Percentiles rank a stretch among this genome's conserved stretches.
These are phyloP conservation scores for Drosophila mojavensis DNA, from an alignment of 1,140 invertebrate genomes.

Conservation along the genomic window DNA sequence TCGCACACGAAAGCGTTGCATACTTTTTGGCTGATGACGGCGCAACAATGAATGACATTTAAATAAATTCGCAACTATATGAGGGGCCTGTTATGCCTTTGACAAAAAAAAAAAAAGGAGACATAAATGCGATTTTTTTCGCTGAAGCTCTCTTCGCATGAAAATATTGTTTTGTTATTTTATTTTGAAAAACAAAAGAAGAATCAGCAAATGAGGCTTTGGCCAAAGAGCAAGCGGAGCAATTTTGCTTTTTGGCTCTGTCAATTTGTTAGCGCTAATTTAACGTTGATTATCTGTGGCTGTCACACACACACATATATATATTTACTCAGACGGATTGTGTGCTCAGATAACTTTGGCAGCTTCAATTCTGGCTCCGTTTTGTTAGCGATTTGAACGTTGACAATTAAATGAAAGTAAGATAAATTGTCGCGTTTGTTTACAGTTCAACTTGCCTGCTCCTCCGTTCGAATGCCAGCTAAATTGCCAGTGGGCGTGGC, in stretches of 20 bases:
- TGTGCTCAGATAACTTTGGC: constrained; percentile 44
- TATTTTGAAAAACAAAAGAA: constrained; percentile 23
- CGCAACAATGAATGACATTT: constrained; percentile 28
- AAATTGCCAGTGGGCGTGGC: constrained; percentile 38
- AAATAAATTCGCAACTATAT: constrained; percentile 55
- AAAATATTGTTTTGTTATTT: constrained; percentile 1
- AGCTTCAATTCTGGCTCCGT: constrained; percentile 54
- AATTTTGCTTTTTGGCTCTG: constrained; percentile 48
- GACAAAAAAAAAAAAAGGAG: constrained; percentile 10
- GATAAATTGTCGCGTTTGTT: constrained; percentile 82
- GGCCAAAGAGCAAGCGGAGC: constrained; percentile 31
- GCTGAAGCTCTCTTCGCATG: background rate
- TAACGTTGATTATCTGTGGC: constrained; percentile 66
- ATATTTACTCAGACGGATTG: constrained; percentile 1
- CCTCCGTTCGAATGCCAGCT: constrained; percentile 59
- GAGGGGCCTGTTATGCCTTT: constrained; percentile 21
- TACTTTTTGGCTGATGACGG: constrained; percentile 42
- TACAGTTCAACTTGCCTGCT: constrained; percentile 71
- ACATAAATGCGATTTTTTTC: constrained; percentile 49
- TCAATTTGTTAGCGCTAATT: constrained; percentile 79
- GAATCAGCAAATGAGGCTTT: constrained; percentile 10
- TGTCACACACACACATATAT: constrained; percentile 8
- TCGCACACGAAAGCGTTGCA: constrained; percentile 50
- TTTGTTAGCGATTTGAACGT: constrained; percentile 71
- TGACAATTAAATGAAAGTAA: constrained; percentile 82